Evolutionary conservation across 2,113 vertebrate species (phyloP).

Genomic region (Thomomys bottae): DNA sequence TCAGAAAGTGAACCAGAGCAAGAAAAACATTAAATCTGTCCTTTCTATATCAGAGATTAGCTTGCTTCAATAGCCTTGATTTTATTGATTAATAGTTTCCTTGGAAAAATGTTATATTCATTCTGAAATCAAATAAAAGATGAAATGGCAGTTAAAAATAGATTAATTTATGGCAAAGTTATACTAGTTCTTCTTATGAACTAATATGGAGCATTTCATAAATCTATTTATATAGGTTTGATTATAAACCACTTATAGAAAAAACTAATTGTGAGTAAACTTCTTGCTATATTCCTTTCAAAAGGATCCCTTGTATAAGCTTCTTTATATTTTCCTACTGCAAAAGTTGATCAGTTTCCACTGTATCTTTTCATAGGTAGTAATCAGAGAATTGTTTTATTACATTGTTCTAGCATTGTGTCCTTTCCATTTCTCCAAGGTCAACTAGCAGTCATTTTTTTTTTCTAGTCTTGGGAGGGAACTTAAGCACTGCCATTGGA

Average conservation of each 20-base stretch:
- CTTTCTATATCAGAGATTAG: slow-evolving; percentile 32
- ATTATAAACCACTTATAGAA: slow-evolving; percentile 19
- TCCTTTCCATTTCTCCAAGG: not conserved
- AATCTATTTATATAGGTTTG: not conserved
- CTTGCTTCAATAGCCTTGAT: slow-evolving; percentile 20
- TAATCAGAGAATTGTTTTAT: not conserved
- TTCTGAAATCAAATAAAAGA: slow-evolving; percentile 23
- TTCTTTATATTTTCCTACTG: slow-evolving; percentile 6
- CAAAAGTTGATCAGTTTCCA: not conserved
- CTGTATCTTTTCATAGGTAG: not conserved
- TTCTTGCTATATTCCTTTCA: slow-evolving; percentile 4
- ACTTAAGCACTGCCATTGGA: too few relatives aligned
- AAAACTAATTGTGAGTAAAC: not conserved
- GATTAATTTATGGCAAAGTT: not conserved
- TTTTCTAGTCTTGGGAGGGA: too few relatives aligned
- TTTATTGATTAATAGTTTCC: slow-evolving; percentile 46
- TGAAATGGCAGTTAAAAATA: not conserved
- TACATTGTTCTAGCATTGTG: not conserved
- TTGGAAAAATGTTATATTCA: slow-evolving; percentile 42
- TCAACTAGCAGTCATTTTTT: not conserved
- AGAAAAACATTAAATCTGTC: slow-evolving; percentile 50
- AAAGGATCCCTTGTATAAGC: not conserved
- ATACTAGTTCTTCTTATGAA: not conserved
- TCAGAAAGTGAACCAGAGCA: slow-evolving; percentile 32
- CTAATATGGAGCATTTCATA: slow-evolving; percentile 5